phyloP scores from a whole-genome alignment of 2,113 vertebrate genomes.

The Merops nubicus region DNA sequence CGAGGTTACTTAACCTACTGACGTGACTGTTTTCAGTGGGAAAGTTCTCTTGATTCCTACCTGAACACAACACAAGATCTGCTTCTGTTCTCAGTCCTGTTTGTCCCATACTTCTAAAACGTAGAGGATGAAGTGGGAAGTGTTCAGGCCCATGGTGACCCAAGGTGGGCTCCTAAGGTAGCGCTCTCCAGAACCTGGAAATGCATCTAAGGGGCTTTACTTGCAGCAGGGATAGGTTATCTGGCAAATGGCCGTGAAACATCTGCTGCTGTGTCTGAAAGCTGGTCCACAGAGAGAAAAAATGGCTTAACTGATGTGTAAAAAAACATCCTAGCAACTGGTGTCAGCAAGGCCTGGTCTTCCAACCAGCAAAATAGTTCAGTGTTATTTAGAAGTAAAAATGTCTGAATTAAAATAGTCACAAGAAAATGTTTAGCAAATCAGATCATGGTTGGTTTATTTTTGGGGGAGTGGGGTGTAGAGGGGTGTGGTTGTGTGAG shows the following conservation, averaged over 20 bases:
- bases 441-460: background rate
- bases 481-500: too few species aligned
- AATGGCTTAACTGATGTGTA: background rate
- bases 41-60: background rate
- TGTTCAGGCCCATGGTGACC: background rate
- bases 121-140: background rate
- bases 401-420: background rate
- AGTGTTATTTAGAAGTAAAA: background rate
- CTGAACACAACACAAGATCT: background rate
- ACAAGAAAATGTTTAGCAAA: background rate
- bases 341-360: too few species aligned
- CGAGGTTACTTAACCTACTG: background rate
- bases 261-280: background rate
- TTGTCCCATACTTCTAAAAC: rapidly evolving
- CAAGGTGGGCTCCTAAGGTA: background rate
- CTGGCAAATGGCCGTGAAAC: background rate
- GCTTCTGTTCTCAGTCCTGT: background rate
- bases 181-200: background rate
- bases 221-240: background rate
- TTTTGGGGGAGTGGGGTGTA: too few species aligned
- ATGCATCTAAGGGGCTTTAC: background rate
- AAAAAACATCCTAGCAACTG: too few species aligned
- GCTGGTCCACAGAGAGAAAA: background rate
- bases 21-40: too few species aligned
- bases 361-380: background rate